Evolutionary conservation across 2,113 vertebrate genomes (phyloP).

Genomic region (Pteruthius melanotis): DNA sequence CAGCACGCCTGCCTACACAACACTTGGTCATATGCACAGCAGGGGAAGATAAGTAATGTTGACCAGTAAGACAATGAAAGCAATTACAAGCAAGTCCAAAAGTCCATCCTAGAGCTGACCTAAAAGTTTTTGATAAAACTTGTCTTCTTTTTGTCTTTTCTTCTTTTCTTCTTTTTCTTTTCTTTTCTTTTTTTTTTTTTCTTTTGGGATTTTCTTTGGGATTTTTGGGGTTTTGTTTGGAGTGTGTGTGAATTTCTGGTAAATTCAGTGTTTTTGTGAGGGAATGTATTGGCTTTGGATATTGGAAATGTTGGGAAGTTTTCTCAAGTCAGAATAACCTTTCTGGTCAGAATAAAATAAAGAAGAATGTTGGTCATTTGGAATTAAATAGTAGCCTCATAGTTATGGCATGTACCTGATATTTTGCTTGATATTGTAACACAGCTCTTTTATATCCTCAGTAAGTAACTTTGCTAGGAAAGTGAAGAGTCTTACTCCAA

Average conservation of each 20-base stretch:
- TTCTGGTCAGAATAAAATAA: conserved; percentile 8
- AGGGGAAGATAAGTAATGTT: background rate
- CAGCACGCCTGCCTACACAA: background rate
- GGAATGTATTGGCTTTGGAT: background rate
- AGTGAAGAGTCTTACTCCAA: background rate
- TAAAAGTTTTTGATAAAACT: background rate
- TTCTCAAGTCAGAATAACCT: background rate
- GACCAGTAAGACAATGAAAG: background rate
- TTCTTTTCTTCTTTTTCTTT: accelerated
- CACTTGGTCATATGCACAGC: background rate
- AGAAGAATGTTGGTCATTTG: background rate
- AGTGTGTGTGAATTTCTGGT: background rate
- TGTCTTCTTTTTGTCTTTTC: no score
- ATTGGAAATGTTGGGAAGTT: background rate
- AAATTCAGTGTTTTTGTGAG: background rate
- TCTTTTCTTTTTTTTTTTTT: no score
- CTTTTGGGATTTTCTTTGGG: background rate
- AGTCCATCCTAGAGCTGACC: background rate
- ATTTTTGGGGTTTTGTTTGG: background rate
- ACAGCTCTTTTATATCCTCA: background rate
- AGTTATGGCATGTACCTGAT: background rate
- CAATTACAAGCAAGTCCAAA: background rate
- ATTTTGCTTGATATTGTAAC: background rate
- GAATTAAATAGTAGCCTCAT: background rate
- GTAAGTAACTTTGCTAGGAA: background rate